phyloP scores from a whole-genome alignment of 35 echinoderm and acorn worm species.

The Apostichopus californicus region DNA sequence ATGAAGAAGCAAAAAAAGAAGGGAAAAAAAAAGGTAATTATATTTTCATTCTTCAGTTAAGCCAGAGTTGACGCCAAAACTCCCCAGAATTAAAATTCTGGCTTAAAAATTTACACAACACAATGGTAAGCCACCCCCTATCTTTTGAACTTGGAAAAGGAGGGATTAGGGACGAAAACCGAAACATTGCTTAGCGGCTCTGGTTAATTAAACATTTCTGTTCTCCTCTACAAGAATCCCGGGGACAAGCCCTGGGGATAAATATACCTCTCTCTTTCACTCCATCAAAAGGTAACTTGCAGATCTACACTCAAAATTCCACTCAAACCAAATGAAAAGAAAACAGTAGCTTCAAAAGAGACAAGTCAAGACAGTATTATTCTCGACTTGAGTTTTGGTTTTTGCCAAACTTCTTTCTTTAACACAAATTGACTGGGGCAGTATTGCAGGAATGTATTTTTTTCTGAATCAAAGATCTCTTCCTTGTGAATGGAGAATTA shows the following conservation, averaged over 20 bases:
- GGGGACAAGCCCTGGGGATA: neutral
- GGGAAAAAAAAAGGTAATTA: too few relatives aligned
- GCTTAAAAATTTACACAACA: too few relatives aligned
- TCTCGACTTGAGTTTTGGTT: too few relatives aligned
- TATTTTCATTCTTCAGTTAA: too few relatives aligned
- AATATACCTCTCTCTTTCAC: neutral
- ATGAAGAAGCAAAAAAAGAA: too few relatives aligned
- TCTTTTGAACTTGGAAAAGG: neutral
- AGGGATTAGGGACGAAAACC: slow-evolving; percentile 7
- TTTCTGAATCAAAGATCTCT: too few relatives aligned
- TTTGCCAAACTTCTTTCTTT: too few relatives aligned
- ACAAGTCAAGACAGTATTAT: neutral
- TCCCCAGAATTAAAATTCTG: too few relatives aligned
- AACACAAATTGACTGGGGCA: too few relatives aligned
- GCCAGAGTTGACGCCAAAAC: too few relatives aligned
- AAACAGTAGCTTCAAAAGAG: neutral
- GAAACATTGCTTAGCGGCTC: neutral
- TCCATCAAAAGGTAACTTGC: neutral
- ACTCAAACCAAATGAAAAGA: neutral
- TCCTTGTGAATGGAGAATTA: too few relatives aligned
- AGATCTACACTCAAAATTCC: neutral
- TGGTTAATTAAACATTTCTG: neutral
- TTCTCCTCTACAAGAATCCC: neutral
- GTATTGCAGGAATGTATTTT: too few relatives aligned
- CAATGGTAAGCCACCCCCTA: neutral